These are phyloP conservation scores for Drosophila conformis DNA, from an alignment of 2,888 invertebrate genomes.

Conservation along the genomic window DNA sequence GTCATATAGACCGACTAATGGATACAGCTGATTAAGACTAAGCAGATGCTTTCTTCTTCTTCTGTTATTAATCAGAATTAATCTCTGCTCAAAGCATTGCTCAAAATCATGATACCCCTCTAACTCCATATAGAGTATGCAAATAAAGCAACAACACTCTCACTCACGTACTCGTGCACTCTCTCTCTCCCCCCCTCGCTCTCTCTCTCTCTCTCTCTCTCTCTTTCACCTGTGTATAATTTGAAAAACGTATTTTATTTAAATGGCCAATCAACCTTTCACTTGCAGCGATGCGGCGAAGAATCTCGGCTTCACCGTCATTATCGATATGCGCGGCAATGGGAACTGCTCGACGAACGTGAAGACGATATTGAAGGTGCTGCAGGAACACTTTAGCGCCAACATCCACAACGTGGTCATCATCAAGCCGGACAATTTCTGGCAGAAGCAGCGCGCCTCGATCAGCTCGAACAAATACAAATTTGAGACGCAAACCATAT, in stretches of 20 bases:
- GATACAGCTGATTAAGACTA: neutral
- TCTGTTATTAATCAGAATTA: no score
- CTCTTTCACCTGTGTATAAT: constrained; percentile 4
- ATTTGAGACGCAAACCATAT: constrained; percentile 99
- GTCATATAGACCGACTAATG: neutral
- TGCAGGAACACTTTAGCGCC: constrained; percentile 97
- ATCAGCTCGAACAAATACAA: constrained; percentile 99
- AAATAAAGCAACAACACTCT: constrained; percentile 61
- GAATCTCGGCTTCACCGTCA: constrained; percentile 95
- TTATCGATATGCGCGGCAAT: constrained; percentile 98
- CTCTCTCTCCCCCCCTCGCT: neutral
- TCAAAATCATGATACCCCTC: neutral
- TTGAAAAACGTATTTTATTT: constrained; percentile 19
- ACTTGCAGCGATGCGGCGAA: constrained; percentile 84
- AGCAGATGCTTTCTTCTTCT: no score
- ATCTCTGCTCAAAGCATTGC: neutral
- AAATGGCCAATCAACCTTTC: constrained; percentile 55
- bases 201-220: neutral
- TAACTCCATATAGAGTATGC: constrained; percentile 3
- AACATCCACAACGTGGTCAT: constrained; percentile 97
- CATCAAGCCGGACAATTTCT: constrained; percentile 99
- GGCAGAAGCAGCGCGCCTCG: constrained; percentile 99
- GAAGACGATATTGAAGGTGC: constrained; percentile 98
- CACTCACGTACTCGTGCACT: constrained; percentile 65
- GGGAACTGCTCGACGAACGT: constrained; percentile 93